Evolutionary conservation across 2,888 invertebrate species (phyloP), one percentile per base, ranked within the genome.

Genomic region (Sabellastarte sp.): DNA sequence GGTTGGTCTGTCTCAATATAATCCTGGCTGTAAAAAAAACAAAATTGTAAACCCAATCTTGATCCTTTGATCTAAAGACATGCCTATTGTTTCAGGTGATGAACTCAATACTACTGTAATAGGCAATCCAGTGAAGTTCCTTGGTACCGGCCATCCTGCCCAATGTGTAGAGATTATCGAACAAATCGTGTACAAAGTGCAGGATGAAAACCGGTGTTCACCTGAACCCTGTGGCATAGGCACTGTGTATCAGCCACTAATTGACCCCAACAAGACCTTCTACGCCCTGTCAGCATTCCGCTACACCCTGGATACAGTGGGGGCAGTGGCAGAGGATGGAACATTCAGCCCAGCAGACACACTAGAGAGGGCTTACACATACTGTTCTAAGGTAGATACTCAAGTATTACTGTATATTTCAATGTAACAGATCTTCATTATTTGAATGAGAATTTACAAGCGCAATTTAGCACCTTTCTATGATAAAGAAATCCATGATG

Each of bases 141-240:
- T 29, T 29, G 80, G 80, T 32, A 72, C 73, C 28, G 75, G 78
- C 24, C 63, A 76, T 58, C 72, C 74, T 3, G 63, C 65, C 51
- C 65, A 68, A 60, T 80, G 80, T 64, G 69, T 57, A 24, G 52
- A 64, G 20, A 5, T 64, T 3, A 32, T 71, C n/a, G 56, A 68
- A 15, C 26, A 59, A 20, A 60, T 69, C 51, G 65, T 71, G 3
- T 64, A 63, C 56, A 61, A 60, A 32, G 41, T 56, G 10, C 51
- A 65, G 51, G 53, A 5, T 5, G 56, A 60, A 1, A 57, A 63
- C 50, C 52, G 52, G 10, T 71, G 67, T 28, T 51, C 60, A 31
- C 73, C 74, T 1, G 78, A 80, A 68, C 81, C 81, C 3, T 81
- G 81, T 70, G 77, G 78, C 30, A 77, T 80, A n/a, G 66, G 67